These are phyloP conservation scores for Acrobeloides nanus DNA, from an alignment of 2,888 invertebrate species.

Conservation along the genomic window DNA sequence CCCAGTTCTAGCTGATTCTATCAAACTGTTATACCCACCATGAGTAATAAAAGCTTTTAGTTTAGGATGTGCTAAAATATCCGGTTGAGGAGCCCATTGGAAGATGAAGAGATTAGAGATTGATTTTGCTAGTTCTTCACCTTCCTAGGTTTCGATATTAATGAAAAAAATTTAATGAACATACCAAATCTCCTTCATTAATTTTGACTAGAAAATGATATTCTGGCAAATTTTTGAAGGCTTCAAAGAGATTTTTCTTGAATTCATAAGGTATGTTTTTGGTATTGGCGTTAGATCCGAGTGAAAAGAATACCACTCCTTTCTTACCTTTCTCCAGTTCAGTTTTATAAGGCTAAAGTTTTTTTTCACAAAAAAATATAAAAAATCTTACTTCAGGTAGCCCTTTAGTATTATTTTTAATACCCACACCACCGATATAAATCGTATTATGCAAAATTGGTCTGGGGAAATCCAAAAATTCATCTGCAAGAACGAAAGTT, in stretches of 20 bases:
- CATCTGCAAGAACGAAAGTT: slow-evolving; percentile 34
- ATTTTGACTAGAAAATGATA: slow-evolving; percentile 17
- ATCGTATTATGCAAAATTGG: slow-evolving; percentile 31
- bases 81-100: slow-evolving; percentile 12
- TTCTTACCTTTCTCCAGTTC: too few species aligned
- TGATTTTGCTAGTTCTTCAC: too few species aligned
- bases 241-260: slow-evolving; percentile 7
- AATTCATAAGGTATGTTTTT: slow-evolving; percentile 5
- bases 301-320: slow-evolving; percentile 12
- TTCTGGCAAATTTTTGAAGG: slow-evolving; percentile 10
- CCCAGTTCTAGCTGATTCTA: slow-evolving; percentile 18
- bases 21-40: slow-evolving; percentile 13
- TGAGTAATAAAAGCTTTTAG: slow-evolving; percentile 16
- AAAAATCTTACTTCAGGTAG: too few species aligned
- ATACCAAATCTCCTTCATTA: slow-evolving; percentile 8
- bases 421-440: slow-evolving; percentile 33
- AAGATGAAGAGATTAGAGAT: slow-evolving; percentile 6
- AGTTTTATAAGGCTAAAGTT: too few species aligned
- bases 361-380: too few species aligned
- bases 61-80: slow-evolving; percentile 4
- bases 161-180: too few species aligned
- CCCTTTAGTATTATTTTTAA: neutral
- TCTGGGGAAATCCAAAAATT: slow-evolving; percentile 35
- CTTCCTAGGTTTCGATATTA: too few species aligned
- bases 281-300: slow-evolving; percentile 14